Percentiles rank a stretch among this genome's conserved stretches.
Conservation (phyloP, 2,797 vertebrate species). For the Botia almorhae region DNA sequence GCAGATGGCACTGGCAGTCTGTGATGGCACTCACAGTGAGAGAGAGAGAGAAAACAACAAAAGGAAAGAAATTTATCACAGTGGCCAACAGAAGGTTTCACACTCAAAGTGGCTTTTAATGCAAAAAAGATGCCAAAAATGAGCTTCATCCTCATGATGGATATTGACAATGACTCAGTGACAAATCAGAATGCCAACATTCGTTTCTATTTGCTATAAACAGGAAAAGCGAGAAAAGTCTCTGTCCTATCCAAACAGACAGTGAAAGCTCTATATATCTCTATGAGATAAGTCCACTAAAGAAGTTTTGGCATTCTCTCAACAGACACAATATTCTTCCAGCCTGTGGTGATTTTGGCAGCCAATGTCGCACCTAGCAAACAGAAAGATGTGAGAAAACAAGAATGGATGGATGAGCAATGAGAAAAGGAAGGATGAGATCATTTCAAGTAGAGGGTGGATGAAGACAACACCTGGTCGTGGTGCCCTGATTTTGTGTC, state of each 20-base stretch:
- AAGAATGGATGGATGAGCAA: slow-evolving; percentile 30
- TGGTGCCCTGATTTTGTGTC: slow-evolving; percentile 17
- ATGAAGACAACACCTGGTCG: slow-evolving; percentile 27
- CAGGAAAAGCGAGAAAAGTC: slow-evolving; percentile 4
- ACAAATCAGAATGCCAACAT: neutral
- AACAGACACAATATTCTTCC: slow-evolving; percentile 39
- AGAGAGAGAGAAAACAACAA: slow-evolving; percentile 34
- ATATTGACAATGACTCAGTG: neutral
- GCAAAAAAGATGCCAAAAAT: neutral
- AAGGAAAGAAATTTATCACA: slow-evolving; percentile 37
- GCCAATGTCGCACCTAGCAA: slow-evolving; percentile 41
- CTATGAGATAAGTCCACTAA: slow-evolving; percentile 28
- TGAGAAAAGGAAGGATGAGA: slow-evolving; percentile 50
- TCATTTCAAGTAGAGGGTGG: slow-evolving; percentile 43
- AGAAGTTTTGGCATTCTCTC: slow-evolving; percentile 46
- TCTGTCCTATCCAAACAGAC: slow-evolving; percentile 20
- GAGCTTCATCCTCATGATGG: neutral
- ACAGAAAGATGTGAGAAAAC: slow-evolving; percentile 44
- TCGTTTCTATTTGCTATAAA: neutral
- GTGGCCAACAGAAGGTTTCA: slow-evolving; percentile 31
- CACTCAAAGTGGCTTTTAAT: slow-evolving; percentile 4
- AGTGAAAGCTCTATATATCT: slow-evolving; percentile 38
- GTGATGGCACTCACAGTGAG: slow-evolving; percentile 71
- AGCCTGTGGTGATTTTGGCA: slow-evolving; percentile 39
- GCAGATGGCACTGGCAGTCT: slow-evolving; percentile 84